A percentile compares a stretch with the other conserved stretches of the same genome.
phyloP scores from a whole-genome alignment of 2,888 invertebrate genomes.

The Graphium colonna region DNA sequence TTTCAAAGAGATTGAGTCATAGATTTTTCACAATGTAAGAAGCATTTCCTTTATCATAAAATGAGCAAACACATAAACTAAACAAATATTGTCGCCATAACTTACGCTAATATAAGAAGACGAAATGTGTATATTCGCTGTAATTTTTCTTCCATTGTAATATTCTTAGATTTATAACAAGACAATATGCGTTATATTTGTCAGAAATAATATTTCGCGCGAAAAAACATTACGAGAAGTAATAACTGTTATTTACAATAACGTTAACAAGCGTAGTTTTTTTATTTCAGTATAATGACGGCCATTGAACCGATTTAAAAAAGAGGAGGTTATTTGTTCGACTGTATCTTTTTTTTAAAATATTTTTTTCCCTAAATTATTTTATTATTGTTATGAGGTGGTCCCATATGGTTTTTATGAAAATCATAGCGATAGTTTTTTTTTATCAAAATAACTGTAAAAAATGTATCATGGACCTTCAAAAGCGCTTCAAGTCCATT shows the following conservation, averaged over 20 bases:
- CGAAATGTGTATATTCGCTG: not conserved
- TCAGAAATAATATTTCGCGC: not conserved
- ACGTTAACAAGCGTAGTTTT: not conserved
- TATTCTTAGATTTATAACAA: constrained; percentile 6
- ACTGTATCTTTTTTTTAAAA: too few species aligned
- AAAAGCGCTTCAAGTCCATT: not conserved
- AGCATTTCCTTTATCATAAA: too few species aligned
- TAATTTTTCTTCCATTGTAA: not conserved
- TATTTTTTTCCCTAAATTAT: not conserved
- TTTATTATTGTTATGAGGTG: not conserved
- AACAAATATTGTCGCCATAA: too few species aligned
- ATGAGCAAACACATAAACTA: too few species aligned
- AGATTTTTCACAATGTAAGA: too few species aligned
- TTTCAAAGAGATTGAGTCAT: too few species aligned
- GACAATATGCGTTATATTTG: constrained; percentile 5
- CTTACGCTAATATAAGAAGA: too few species aligned
- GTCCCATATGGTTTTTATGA: too few species aligned
- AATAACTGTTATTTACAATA: constrained; percentile 17
- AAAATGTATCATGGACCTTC: too few species aligned
- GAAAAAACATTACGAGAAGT: constrained; percentile 10
- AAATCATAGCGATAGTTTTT: not conserved
- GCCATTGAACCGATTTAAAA: not conserved
- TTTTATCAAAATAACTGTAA: too few species aligned
- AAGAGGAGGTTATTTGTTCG: too few species aligned
- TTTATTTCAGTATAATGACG: not conserved